phyloP scores from a whole-genome alignment of 2,888 invertebrate species.

The Galeruca laticollis region DNA sequence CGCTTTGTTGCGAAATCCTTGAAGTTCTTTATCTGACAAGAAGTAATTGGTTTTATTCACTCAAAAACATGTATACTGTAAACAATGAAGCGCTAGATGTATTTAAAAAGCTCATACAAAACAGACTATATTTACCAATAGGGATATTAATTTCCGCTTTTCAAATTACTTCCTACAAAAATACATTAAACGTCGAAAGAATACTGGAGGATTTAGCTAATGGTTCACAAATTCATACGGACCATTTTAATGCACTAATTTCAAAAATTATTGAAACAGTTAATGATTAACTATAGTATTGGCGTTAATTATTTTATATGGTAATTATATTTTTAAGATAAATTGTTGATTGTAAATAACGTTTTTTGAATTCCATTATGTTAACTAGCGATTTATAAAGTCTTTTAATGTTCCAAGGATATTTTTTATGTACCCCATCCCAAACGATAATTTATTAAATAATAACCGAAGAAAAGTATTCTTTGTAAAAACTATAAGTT shows the following conservation, averaged over 20 bases:
- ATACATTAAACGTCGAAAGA: constrained; percentile 51
- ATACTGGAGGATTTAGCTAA: constrained; percentile 53
- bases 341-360: neutral
- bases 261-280: constrained; percentile 47
- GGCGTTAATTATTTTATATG: too few relatives aligned
- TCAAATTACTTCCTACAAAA: constrained; percentile 53
- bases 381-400: too few relatives aligned
- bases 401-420: too few relatives aligned
- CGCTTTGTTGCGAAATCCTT: constrained; percentile 57
- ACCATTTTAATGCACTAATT: constrained; percentile 56
- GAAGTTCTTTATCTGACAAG: constrained; percentile 55
- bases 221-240: constrained; percentile 55
- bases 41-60: constrained; percentile 52
- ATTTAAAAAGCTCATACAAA: constrained; percentile 55
- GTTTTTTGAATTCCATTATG: too few relatives aligned
- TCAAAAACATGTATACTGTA: constrained; percentile 56
- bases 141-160: constrained; percentile 57
- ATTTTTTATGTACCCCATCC: too few relatives aligned
- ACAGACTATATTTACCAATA: constrained; percentile 58
- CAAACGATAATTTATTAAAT: too few relatives aligned
- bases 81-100: constrained; percentile 51
- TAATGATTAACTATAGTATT: neutral
- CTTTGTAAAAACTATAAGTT: too few relatives aligned
- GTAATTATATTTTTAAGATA: neutral
- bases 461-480: too few relatives aligned